Percentiles rank a stretch among this genome's conserved stretches.
phyloP scores from a whole-genome alignment of 2,888 invertebrate genomes.

The Diogma glabrata region DNA sequence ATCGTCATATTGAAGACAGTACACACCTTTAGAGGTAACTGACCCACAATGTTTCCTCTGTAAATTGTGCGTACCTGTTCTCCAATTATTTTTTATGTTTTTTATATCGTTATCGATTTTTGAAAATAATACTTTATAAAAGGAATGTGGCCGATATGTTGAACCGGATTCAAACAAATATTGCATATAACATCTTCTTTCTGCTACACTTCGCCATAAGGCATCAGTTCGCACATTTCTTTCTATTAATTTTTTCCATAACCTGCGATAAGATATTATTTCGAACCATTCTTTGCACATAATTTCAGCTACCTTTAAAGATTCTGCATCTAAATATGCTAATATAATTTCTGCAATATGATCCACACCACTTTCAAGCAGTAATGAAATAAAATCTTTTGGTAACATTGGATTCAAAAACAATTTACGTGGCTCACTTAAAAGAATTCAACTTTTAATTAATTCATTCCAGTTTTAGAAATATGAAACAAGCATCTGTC shows the following conservation, averaged over 20 bases:
- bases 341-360: conserved; percentile 90
- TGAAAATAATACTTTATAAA: conserved; percentile 84
- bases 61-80: conserved; percentile 80
- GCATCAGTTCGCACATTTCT: conserved; percentile 83
- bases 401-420: no score
- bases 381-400: no score
- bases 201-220: conserved; percentile 85
- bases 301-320: conserved; percentile 78
- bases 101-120: conserved; percentile 71
- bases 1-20: conserved; percentile 85
- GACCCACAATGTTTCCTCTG: no score
- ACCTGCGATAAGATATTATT: conserved; percentile 90
- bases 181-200: conserved; percentile 84
- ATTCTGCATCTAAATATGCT: conserved; percentile 77
- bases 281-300: conserved; percentile 91
- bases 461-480: no score
- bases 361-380: conserved; percentile 77
- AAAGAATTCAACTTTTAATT: no score
- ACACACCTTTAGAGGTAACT: conserved; percentile 96
- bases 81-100: conserved; percentile 91
- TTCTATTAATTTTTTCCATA: conserved; percentile 91
- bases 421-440: no score
- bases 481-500: no score
- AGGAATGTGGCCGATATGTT: conserved; percentile 75
- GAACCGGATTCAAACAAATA: conserved; percentile 86